Evolutionary conservation across 2,888 invertebrate species (phyloP), one percentile per base, ranked within the genome.

Genomic region (Lasioglossum marginatum): DNA sequence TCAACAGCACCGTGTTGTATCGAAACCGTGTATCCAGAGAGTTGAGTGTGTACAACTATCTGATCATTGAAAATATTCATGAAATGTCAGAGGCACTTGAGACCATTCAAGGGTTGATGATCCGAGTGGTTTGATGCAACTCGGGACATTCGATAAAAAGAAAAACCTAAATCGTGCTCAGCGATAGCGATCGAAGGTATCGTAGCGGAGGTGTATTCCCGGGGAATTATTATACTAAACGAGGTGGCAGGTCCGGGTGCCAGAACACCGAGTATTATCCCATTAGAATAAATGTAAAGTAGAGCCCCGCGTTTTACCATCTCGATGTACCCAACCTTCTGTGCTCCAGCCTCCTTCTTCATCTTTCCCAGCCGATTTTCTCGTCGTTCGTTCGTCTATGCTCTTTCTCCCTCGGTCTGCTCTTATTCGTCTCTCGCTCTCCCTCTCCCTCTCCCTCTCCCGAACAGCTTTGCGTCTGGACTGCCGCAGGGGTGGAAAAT

Each of bases 281-380:
- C 88, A 92, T 93, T 93, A 90, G 88, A 93, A 92, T 93, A 93
- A 93, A 93, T 93, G 93, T 89, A 93, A 93, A 93, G 88, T 88
- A 90, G 90, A 83, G 73, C 45, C 73, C 40, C 57, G 34, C 85
- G 19, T 71, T 77, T 73, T 78, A 31, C 66, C 70, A 82, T 83
- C 82, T 80, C 74, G 77, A 77, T 73, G 34, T 57, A 76, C 60
- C 60, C 37, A 31, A 27, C 68, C 74, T 68, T 71, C 6, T 43
- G 66, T 43, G 66, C 27, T 43, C 4, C 63, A 63, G 66, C 31
- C 6, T 5, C 16, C 63, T 10, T 2, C 34, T 37, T 71, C 45
- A 37, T 83, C 40, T 70, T 70, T 34, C 34, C 52, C 63, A 31
- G 19, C 40, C 40, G 57, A 45, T 76, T 81, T 68, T 76, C 78